A percentile compares a stretch with the other conserved stretches of the same genome.
These are phyloP conservation scores for Nemotelus nigrinus DNA, from an alignment of 2,888 invertebrate species.

Conservation along the genomic window DNA sequence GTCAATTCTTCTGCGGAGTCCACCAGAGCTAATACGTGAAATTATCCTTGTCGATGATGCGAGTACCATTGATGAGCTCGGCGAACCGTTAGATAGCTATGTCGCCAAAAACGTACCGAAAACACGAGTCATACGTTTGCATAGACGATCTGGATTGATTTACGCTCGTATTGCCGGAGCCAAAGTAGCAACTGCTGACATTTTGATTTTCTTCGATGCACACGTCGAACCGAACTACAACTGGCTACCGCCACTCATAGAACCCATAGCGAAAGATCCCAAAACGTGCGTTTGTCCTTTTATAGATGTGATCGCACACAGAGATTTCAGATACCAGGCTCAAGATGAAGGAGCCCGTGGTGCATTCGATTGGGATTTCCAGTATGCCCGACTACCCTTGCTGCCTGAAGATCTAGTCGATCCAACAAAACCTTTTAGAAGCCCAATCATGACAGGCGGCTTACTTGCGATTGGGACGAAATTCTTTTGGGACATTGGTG, in stretches of 20 bases:
- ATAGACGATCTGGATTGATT: slow-evolving; percentile 82
- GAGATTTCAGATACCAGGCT: slow-evolving; percentile 90
- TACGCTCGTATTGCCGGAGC: slow-evolving; percentile 88
- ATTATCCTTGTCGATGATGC: slow-evolving; percentile 89
- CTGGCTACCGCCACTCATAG: slow-evolving; percentile 91
- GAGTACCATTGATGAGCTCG: slow-evolving; percentile 78
- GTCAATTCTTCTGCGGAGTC: slow-evolving; percentile 76
- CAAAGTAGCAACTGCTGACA: slow-evolving; percentile 76
- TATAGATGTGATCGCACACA: slow-evolving; percentile 89
- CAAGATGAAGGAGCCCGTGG: slow-evolving; percentile 91
- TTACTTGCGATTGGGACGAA: slow-evolving; percentile 65
- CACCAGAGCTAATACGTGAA: slow-evolving; percentile 80
- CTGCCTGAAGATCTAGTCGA: slow-evolving; percentile 58
- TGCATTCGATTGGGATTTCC: slow-evolving; percentile 98
- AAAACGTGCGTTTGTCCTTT: slow-evolving; percentile 93
- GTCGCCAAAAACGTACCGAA: slow-evolving; percentile 74
- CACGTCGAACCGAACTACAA: slow-evolving; percentile 91
- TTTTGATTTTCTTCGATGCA: slow-evolving; percentile 90
- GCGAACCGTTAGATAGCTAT: slow-evolving; percentile 79
- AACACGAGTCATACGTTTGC: slow-evolving; percentile 78
- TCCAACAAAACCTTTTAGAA: slow-evolving; percentile 66
- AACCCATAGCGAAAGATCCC: slow-evolving; percentile 87
- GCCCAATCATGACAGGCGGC: slow-evolving; percentile 97
- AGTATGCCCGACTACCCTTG: slow-evolving; percentile 91
- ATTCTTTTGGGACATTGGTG: slow-evolving; percentile 97